A percentile compares a stretch with the other conserved stretches of the same genome.
phyloP scores from a whole-genome alignment of 2,888 invertebrate genomes.

The Drepana falcataria region DNA sequence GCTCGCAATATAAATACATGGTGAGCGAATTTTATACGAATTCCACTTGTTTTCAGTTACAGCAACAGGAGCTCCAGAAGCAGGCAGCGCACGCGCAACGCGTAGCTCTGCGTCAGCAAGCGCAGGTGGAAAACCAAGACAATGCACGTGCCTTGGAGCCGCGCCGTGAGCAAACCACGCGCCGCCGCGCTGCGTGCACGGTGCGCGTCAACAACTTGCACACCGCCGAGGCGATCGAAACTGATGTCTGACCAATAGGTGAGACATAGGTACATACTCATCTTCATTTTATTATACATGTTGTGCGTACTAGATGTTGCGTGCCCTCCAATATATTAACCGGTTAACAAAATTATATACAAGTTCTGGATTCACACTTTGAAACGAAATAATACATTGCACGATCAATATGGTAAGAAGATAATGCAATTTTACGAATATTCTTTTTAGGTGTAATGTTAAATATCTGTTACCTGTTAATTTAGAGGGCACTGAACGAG shows the following conservation, averaged over 20 bases:
- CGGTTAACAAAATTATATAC: no score
- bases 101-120: slow-evolving; percentile 17
- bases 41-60: slow-evolving; percentile 45
- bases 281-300: not conserved
- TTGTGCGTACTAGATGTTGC: not conserved
- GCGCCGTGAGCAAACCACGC: slow-evolving; percentile 31
- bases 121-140: slow-evolving; percentile 12
- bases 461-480: no score
- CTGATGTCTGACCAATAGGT: slow-evolving; percentile 98
- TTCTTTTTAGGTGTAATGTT: no score
- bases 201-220: slow-evolving; percentile 69
- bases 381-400: no score
- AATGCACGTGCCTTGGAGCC: slow-evolving; percentile 9
- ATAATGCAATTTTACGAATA: no score
- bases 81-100: slow-evolving; percentile 36
- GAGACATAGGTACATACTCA: slow-evolving; percentile 32
- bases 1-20: no score
- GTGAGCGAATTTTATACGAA: no score
- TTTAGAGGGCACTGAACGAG: no score
- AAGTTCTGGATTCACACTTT: no score
- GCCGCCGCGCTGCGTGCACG: slow-evolving; percentile 57
- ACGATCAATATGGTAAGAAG: no score
- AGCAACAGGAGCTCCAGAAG: slow-evolving; percentile 55
- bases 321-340: not conserved
- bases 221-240: slow-evolving; percentile 92